Base-by-base conservation (phyloP, 2,797 vertebrate species). In the Carcharodon carcharias region DNA sequence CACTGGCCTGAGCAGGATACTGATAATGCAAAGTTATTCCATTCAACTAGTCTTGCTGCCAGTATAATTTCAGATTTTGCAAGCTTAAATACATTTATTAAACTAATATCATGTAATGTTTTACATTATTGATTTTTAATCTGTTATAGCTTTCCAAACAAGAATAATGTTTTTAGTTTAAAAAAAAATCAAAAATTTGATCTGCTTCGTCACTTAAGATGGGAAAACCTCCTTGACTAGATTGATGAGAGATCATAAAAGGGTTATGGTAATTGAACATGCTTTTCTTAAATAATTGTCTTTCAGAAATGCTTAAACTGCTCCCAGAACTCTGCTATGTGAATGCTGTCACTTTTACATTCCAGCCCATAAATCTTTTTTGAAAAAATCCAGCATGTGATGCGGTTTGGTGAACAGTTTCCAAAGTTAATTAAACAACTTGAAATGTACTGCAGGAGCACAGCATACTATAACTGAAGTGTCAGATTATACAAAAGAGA, bases 261-360 rank as follows among this genome's bases (percentile, higher is more conserved):
- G 61, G 93, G 94, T 95, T 95, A 95, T 58, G 45, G 69, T 95
- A 71, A 69, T 71, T 95, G 65, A 95, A 54, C 67, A 71, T 69
- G 69, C 69, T 56, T 73, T 73, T 95, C 94, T 73, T 54, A 95
- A 73, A 95, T 95, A 91, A 91, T 92, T 63, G 89, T 95, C 45
- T 95, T 95, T 95, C 28, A 35, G 93, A 95, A 95, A 95, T 95
- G 93, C 63, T 69, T 69, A 71, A 71, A 50, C 45, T 77, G 94
- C 67, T 56, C 45, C 45, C 65, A 95, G 67, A 95, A 95, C 61
- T 95, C 93, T 18, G 40, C 65, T 71, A 21, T 71, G 65, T 95
- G 93, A 71, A 95, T 71, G 93, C 69, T 95, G 94, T 95, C 94
- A 95, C 94, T 35, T 95, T 95, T 73, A 35, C 67, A 95, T 95